Conservation (phyloP, 2,797 vertebrate genomes). For the Scolopax rusticola region DNA sequence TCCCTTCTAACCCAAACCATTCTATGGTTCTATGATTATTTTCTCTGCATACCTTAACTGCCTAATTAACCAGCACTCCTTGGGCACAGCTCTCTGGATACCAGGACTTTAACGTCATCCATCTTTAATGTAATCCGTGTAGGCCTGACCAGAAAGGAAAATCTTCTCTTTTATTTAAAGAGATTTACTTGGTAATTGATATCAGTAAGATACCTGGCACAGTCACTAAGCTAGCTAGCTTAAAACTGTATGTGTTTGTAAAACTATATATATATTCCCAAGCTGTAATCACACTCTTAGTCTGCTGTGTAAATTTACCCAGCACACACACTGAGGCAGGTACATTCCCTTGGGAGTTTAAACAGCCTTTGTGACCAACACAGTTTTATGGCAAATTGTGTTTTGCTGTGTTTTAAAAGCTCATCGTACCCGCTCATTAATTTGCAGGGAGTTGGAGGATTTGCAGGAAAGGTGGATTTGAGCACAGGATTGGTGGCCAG, state of each 20-base stretch:
- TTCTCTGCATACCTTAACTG: not conserved
- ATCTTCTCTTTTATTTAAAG: not conserved
- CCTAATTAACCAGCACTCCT: not conserved
- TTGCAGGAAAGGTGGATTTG: not conserved
- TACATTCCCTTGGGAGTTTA: not conserved
- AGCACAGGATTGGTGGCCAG: not conserved
- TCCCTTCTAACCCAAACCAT: too few relatives aligned
- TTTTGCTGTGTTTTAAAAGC: not conserved
- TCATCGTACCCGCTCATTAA: not conserved
- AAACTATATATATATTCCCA: not conserved
- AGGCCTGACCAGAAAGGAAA: not conserved
- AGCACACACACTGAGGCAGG: not conserved
- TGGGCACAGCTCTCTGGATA: not conserved
- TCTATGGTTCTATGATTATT: not conserved
- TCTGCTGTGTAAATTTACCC: constrained; percentile 14
- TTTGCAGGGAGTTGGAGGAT: not conserved
- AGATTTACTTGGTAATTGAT: not conserved
- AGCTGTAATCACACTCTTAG: constrained; percentile 13
- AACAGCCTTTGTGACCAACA: not conserved
- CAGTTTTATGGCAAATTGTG: not conserved
- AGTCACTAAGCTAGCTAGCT: not conserved
- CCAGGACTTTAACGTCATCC: not conserved
- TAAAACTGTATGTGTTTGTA: not conserved
- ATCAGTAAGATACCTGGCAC: not conserved
- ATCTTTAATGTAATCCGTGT: not conserved